phyloP scores from a whole-genome alignment of 2,888 invertebrate species.

The Auanema sp. region DNA sequence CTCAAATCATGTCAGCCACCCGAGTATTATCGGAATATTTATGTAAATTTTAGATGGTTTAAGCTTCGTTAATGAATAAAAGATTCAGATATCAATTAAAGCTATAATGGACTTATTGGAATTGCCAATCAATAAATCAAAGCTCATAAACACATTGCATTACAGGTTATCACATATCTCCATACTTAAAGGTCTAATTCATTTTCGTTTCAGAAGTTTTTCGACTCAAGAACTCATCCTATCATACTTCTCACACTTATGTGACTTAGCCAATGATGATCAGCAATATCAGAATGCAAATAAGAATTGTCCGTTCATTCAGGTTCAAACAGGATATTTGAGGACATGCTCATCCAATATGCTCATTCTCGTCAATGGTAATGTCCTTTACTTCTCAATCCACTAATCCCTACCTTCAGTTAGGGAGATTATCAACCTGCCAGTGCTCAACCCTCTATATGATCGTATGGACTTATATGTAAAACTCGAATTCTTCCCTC shows the following conservation, averaged over 20 bases:
- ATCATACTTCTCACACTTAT: slow-evolving; percentile 32
- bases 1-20: slow-evolving; percentile 27
- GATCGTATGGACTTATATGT: slow-evolving; percentile 50
- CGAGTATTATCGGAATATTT: slow-evolving; percentile 38
- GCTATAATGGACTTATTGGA: slow-evolving; percentile 19
- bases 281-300: slow-evolving; percentile 11
- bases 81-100: slow-evolving; percentile 12
- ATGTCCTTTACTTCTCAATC: background rate
- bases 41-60: slow-evolving; percentile 22
- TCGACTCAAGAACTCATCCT: slow-evolving; percentile 38
- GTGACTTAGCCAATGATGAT: slow-evolving; percentile 22
- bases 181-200: slow-evolving; percentile 1
- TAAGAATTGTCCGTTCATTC: slow-evolving; percentile 13
- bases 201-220: slow-evolving; percentile 25
- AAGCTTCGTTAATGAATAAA: background rate
- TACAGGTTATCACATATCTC: slow-evolving; percentile 4
- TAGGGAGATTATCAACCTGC: slow-evolving; percentile 29
- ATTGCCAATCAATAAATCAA: slow-evolving; percentile 4
- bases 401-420: slow-evolving; percentile 25
- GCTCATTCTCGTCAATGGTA: slow-evolving; percentile 17
- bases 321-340: background rate
- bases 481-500: slow-evolving; percentile 55
- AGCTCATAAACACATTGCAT: slow-evolving; percentile 13
- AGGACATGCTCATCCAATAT: slow-evolving; percentile 1
- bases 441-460: slow-evolving; percentile 36